Percentiles rank a stretch among this genome's conserved stretches.
Evolutionary conservation across 2,797 vertebrate species (phyloP).

Genomic region (Podargus strigoides): DNA sequence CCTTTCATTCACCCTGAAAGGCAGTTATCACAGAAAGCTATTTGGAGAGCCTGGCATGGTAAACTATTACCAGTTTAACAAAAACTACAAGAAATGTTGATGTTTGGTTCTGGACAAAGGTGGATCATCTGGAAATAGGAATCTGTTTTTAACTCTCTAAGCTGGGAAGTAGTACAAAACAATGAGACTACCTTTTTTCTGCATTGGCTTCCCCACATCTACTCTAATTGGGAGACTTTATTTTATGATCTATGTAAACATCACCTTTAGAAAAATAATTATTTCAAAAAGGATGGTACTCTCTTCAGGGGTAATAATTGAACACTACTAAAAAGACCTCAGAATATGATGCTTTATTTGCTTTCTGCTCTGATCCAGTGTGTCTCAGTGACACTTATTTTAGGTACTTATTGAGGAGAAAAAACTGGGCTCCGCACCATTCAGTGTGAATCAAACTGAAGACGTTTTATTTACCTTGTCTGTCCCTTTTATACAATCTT

Average conservation of each 20-base stretch:
- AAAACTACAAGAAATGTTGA: neutral
- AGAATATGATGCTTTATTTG: neutral
- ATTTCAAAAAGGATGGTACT: neutral
- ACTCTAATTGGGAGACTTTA: neutral
- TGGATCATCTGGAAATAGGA: neutral
- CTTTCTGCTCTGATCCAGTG: neutral
- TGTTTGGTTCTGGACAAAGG: neutral
- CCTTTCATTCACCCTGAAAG: neutral
- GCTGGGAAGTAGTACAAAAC: neutral
- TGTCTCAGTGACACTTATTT: neutral
- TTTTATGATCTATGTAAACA: neutral
- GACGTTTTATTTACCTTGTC: no score
- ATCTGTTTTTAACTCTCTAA: neutral
- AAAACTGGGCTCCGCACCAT: no score
- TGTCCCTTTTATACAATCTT: no score
- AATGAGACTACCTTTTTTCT: neutral
- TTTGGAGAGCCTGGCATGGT: neutral
- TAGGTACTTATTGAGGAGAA: neutral
- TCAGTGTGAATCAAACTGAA: no score
- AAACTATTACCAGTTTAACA: neutral
- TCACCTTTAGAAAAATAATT: neutral
- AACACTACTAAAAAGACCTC: neutral
- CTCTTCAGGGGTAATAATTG: neutral
- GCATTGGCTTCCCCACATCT: neutral
- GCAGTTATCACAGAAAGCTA: neutral